Percentiles rank a stretch among this genome's conserved stretches.
Conservation (phyloP, 2,888 invertebrate species). For the Watsonalla binaria region DNA sequence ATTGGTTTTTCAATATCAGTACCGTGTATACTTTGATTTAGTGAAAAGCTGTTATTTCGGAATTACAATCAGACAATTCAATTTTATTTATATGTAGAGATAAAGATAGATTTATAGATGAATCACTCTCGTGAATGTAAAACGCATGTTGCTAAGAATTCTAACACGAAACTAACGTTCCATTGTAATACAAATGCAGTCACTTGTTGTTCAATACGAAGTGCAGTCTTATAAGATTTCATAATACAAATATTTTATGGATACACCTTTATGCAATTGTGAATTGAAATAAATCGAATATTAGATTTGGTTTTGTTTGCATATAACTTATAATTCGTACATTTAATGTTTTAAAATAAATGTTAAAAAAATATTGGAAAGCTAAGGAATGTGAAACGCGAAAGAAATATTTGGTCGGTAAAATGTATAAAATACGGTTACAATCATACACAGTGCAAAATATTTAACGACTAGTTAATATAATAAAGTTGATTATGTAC, state of each 20-base stretch:
- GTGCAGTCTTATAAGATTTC: slow-evolving; percentile 16
- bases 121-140: too few relatives aligned
- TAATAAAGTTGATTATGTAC: slow-evolving; percentile 49
- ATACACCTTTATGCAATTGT: too few relatives aligned
- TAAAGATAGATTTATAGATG: too few relatives aligned
- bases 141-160: not conserved
- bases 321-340: not conserved
- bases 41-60: too few relatives aligned
- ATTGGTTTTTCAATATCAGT: too few relatives aligned
- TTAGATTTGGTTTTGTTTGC: too few relatives aligned
- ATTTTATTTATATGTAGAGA: too few relatives aligned
- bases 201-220: not conserved
- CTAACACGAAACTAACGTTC: not conserved
- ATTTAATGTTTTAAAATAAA: not conserved
- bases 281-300: too few relatives aligned
- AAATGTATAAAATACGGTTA: slow-evolving; percentile 14
- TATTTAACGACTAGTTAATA: slow-evolving; percentile 46
- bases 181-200: not conserved
- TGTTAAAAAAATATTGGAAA: slow-evolving; percentile 1
- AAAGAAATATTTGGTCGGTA: slow-evolving; percentile 15
- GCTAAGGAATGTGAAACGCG: slow-evolving; percentile 28
- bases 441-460: slow-evolving; percentile 20
- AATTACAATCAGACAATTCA: too few relatives aligned
- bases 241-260: not conserved
- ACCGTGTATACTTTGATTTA: too few relatives aligned